Evolutionary conservation across 2,888 invertebrate genomes (phyloP).

Genomic region (Leuctra nigra): DNA sequence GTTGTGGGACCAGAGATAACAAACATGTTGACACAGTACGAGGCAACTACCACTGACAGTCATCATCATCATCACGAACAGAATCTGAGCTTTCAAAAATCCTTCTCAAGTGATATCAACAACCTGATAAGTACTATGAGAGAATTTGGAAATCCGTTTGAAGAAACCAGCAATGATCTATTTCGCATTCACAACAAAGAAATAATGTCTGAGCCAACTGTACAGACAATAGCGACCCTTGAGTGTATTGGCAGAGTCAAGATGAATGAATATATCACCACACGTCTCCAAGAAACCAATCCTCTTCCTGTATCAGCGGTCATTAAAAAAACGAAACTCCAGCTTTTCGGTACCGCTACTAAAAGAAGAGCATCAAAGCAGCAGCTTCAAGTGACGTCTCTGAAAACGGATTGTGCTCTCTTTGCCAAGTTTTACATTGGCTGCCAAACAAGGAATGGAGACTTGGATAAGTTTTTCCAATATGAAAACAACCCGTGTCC

Average conservation of each 20-base stretch:
- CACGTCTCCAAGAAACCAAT: background rate
- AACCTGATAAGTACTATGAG: constrained; percentile 17
- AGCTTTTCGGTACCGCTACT: background rate
- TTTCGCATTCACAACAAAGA: constrained; percentile 20
- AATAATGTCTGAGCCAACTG: constrained; percentile 10
- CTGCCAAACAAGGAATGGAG: constrained; percentile 17
- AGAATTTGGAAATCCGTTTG: constrained; percentile 22
- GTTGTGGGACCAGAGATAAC: constrained; percentile 23
- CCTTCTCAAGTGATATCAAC: constrained; percentile 21
- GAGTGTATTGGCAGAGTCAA: constrained; percentile 12
- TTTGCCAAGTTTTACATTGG: constrained; percentile 18
- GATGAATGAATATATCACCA: constrained; percentile 14
- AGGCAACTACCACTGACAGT: background rate
- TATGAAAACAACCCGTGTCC: constrained; percentile 13
- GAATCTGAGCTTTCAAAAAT: constrained; percentile 17
- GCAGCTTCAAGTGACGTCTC: constrained; percentile 16
- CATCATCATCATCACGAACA: constrained; percentile 19
- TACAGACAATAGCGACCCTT: constrained; percentile 8
- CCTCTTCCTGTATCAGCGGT: background rate
- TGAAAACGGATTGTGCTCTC: constrained; percentile 11
- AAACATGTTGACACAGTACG: constrained; percentile 22
- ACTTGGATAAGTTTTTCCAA: constrained; percentile 16
- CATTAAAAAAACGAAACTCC: background rate
- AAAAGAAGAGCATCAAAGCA: constrained; percentile 8
- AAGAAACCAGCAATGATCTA: constrained; percentile 18